Evolutionary conservation across 2,113 vertebrate species (phyloP), one percentile per base, ranked within the genome.

Genomic region (Chaenocephalus aceratus): DNA sequence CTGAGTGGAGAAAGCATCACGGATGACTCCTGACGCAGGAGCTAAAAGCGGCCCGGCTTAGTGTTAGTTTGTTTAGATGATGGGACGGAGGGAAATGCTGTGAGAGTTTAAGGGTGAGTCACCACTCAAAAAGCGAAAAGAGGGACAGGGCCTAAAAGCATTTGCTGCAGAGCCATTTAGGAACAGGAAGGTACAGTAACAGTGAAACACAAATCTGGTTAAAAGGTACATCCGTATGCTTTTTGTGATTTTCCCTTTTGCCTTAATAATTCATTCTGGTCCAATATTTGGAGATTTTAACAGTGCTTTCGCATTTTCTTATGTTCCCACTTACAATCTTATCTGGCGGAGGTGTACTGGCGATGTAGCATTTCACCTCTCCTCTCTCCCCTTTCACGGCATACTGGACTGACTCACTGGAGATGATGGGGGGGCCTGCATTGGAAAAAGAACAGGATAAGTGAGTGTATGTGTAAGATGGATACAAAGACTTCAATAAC

Each of bases 291-390:
- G 0, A 61, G 21, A 53, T 58, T 64, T 63, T 6, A 16, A 34
- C 36, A 59, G 0, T 12, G 36, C 36, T 59, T 15, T 59, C 58
- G 36, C 23, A 59, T 36, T 67, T 51, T 68, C 6, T 5, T 6
- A 10, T 54, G 12, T 21, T 77, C 75, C 34, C 14, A 98, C 98
- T 98, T 94, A 99, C 98, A 4, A 99, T 99, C 72, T 98, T 95
- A 91, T 99, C 98, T 0, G 98, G 98, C 0, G 97, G 97, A 0
- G 98, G 98, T 0, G 97, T 99, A 89, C 98, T 99, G 80, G 97
- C 96, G 72, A 99, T 99, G 93, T 97, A 98, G 77, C 98, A 99
- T 82, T 98, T 99, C 92, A 99, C 97, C 91, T 98, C 97, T 48
- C 97, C 98, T 30, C 97, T 96, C 93, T 99, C 97, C 5, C 98